Evolutionary conservation across 2,797 vertebrate species (phyloP), one percentile per base, ranked within the genome.

Genomic region (Bovichtus diacanthus): DNA sequence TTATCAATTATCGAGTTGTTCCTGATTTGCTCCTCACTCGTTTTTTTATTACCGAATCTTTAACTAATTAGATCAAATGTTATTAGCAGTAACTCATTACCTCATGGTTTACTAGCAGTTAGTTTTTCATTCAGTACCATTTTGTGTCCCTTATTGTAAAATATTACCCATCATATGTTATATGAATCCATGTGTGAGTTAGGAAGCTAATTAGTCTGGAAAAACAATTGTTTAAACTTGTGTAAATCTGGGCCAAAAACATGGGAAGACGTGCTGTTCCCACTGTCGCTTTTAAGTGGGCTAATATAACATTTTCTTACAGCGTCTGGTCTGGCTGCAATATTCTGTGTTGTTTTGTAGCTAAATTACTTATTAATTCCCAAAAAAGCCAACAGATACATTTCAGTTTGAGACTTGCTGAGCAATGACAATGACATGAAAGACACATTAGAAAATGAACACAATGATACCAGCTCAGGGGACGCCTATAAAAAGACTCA

Each of bases 401-500:
- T 58, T 68, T 78, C 41, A 51, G 39, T 27, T 49, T 70, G 39
- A 63, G 27, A 38, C 46, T 47, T 51, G 43, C 55, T 41, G 65
- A 29, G 7, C 58, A 72, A 72, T 73, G 58, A 50, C 25, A 44
- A 3, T 23, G 65, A 70, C 56, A 78, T 78, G 50, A 72, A 68
- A 78, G 44, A 66, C 21, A 81, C 36, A 75, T 74, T 64, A 69
- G 41, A 68, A 75, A 76, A 79, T 10, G 18, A 72, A 55, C 44
- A 77, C 36, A 61, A 56, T 60, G 64, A 75, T 31, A 13, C 9
- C 34, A 62, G 78, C 62, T 60, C 55, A 75, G 62, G 80, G 74
- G 65, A 29, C n/a, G 9, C 54, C 67, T 81, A 82, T 78, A 85
- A 92, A 87, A 86, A 81, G 65, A 83, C 34, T 47, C 10, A 76